Conservation (phyloP, 2,797 vertebrate species). For the Sternarchorhynchus goeldii region DNA sequence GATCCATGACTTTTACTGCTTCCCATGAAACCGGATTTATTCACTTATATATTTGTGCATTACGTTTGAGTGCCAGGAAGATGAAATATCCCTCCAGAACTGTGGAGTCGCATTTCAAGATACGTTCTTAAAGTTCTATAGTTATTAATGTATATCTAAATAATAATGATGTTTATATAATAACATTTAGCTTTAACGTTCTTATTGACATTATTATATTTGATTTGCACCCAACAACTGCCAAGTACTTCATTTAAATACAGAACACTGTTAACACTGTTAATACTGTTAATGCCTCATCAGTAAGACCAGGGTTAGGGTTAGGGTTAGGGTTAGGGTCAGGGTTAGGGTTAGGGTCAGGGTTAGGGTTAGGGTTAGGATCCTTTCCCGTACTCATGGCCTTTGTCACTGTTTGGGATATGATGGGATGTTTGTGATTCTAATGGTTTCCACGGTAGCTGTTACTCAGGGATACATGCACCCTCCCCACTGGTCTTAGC, state of each 20-base stretch:
- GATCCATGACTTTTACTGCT: no score
- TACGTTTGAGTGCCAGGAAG: no score
- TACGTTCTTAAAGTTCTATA: no score
- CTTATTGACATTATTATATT: no score
- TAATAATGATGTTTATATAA: no score
- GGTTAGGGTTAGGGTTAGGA: neutral
- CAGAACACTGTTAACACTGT: neutral
- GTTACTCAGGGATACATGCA: constrained; percentile 35
- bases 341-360: neutral
- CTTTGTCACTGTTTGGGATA: constrained; percentile 5
- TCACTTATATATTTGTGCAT: no score
- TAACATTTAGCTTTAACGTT: no score
- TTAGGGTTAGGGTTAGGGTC: no score
- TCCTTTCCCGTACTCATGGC: neutral
- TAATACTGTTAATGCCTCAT: no score
- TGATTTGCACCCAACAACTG: no score
- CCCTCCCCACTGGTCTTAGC: constrained; percentile 25
- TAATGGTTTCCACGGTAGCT: constrained; percentile 43
- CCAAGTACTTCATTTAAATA: neutral
- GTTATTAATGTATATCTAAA: no score
- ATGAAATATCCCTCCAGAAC: neutral
- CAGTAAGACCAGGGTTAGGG: neutral
- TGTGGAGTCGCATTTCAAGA: neutral
- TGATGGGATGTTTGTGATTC: constrained; percentile 43
- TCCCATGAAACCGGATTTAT: no score